phyloP scores from a whole-genome alignment of 2,113 vertebrate species.

The Glaucidium brasilianum region DNA sequence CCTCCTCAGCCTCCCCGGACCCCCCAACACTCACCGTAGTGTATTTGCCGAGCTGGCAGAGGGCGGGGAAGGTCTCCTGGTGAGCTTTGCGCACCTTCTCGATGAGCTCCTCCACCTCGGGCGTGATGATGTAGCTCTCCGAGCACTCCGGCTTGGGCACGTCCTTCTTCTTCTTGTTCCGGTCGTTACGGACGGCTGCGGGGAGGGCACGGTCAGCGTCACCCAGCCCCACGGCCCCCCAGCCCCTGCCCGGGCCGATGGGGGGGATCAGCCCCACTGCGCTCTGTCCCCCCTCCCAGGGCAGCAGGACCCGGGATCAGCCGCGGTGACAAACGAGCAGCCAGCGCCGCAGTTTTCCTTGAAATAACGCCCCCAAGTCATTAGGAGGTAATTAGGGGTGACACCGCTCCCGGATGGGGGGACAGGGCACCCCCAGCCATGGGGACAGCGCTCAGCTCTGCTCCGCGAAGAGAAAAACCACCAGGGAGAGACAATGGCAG shows the following conservation, averaged over 20 bases:
- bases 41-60: conserved; percentile 98
- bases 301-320: background rate
- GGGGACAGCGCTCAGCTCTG: conserved; percentile 40
- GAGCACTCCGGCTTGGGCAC: conserved; percentile 90
- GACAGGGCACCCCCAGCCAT: rapidly evolving
- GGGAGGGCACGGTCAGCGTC: background rate
- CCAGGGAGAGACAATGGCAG: conserved; percentile 85
- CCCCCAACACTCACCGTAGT: conserved; percentile 83
- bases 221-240: background rate
- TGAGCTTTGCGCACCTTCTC: conserved; percentile 97
- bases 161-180: conserved; percentile 99
- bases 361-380: conserved; percentile 4
- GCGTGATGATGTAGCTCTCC: conserved; percentile 89
- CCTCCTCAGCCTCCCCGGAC: rapidly evolving
- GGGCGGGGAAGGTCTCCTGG: conserved; percentile 96
- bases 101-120: conserved; percentile 94
- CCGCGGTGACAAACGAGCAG: background rate
- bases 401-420: conserved; percentile 46
- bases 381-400: conserved; percentile 74
- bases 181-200: conserved; percentile 92
- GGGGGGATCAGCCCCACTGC: rapidly evolving
- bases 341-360: background rate
- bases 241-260: background rate
- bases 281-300: rapidly evolving
- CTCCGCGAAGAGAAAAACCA: conserved; percentile 50